Base-by-base conservation (phyloP, 2,113 vertebrate species). In the Nycticebus coucang region DNA sequence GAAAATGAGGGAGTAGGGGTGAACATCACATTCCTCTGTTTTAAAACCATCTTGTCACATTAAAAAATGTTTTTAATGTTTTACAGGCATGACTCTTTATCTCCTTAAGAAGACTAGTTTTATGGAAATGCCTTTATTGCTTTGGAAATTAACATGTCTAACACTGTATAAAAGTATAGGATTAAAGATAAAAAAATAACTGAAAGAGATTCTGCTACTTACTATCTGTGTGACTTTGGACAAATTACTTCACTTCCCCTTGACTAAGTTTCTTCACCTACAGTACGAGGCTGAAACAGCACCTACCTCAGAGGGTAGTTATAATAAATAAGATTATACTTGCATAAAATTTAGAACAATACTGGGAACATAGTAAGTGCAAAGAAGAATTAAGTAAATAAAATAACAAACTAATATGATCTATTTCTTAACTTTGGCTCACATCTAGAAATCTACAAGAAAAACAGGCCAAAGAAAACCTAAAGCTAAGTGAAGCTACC, bases 11-110 rank as follows among this genome's bases (percentile, higher is more conserved):
- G 41, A 84, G 4, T 8, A 69, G 66, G 41, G 1, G 53, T 45
- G 15, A 93, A 78, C 2, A 68, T 53, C 24, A 10, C 35, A 74
- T 79, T 75, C 22, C 33, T 86, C 59, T 62, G 50, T 72, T 64
- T 86, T 92, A 86, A 89, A 71, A 90, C 26, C 50, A 30, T 87
- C 91, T 74, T 93, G 72, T 79, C 93, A 77, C 15, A 91, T 26
- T 88, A 87, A 91, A 50, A 68, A 83, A 78, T 37, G 7, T 60
- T 88, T 91, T 74, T 41, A 83, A 75, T 74, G 45, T 79, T 92
- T 96, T 81, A 89, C 85, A 95, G 55, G 57, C 21, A 81, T 50
- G 41, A 55, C 30, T 33, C 59, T 85, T 85, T 89, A 19, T 64
- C 53, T 93, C 66, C 68, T 88, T 64, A 93, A 62, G 89, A 96